Percentiles rank a stretch among this genome's conserved stretches.
phyloP scores from a whole-genome alignment of 2,797 vertebrate species.

The Pseudochirops corinnae region DNA sequence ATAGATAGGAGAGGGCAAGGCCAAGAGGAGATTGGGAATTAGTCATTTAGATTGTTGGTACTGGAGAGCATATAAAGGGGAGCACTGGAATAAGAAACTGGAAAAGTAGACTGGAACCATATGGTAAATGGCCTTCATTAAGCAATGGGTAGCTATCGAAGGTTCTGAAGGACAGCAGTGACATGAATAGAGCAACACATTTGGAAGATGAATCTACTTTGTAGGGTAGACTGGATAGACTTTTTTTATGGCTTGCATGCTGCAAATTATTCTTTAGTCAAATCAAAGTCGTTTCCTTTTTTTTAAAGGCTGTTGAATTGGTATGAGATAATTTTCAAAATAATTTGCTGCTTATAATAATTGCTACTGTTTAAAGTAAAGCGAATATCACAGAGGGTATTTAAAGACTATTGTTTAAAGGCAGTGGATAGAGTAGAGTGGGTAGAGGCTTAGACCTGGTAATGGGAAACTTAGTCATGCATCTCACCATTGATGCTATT shows the following conservation, averaged over 20 bases:
- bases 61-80: not conserved
- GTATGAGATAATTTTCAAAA: not conserved
- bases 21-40: not conserved
- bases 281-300: not conserved
- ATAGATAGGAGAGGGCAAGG: not conserved
- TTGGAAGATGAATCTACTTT: not conserved
- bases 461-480: not conserved
- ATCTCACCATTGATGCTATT: not conserved
- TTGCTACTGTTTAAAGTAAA: not conserved
- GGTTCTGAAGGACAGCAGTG: not conserved
- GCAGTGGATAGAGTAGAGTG: not conserved
- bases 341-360: not conserved
- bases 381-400: not conserved
- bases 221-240: not conserved
- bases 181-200: not conserved
- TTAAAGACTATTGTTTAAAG: slow-evolving; percentile 2
- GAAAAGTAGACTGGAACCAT: not conserved
- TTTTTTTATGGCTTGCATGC: not conserved
- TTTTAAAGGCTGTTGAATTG: not conserved
- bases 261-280: not conserved
- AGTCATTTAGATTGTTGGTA: not conserved
- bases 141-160: not conserved
- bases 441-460: not conserved
- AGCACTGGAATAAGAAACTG: not conserved
- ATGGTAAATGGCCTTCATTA: not conserved